phyloP scores from a whole-genome alignment of 1,140 invertebrate genomes.

The Camponotus vicinus region DNA sequence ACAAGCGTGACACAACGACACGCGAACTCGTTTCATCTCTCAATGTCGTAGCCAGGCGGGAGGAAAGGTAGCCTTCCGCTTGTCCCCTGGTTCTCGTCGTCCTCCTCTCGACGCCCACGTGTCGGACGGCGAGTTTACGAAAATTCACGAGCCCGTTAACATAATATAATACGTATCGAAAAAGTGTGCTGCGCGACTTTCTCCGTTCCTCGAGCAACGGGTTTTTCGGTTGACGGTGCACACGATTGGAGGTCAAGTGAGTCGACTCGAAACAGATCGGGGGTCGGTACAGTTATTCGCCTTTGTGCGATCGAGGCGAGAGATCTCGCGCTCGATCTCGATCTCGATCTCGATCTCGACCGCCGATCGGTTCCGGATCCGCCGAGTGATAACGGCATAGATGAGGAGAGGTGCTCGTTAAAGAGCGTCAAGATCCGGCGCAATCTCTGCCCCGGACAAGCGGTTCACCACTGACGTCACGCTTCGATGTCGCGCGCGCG shows the following conservation, averaged over 20 bases:
- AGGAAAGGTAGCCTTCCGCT: too few species aligned
- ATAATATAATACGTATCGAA: slow-evolving; percentile 49
- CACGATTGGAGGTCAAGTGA: slow-evolving; percentile 69
- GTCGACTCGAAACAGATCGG: slow-evolving; percentile 33
- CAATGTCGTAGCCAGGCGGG: not conserved
- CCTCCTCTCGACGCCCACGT: slow-evolving; percentile 23
- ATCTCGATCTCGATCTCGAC: too few species aligned
- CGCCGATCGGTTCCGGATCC: not conserved
- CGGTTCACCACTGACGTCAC: slow-evolving; percentile 35
- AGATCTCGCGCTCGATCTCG: slow-evolving; percentile 21
- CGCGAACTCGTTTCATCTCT: not conserved
- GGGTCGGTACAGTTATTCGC: slow-evolving; percentile 61
- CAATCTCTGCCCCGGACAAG: not conserved
- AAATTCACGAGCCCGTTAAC: slow-evolving; percentile 13
- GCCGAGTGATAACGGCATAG: not conserved
- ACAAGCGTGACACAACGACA: slow-evolving; percentile 7
- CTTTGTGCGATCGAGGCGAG: slow-evolving; percentile 24
- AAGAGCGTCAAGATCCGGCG: not conserved
- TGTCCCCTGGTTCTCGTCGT: not conserved
- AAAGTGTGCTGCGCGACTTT: slow-evolving; percentile 77
- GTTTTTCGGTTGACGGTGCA: slow-evolving; percentile 67
- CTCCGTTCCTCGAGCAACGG: slow-evolving; percentile 73
- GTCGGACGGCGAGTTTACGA: slow-evolving; percentile 3
- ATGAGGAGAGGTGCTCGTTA: not conserved
- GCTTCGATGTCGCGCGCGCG: not conserved